Percentiles rank a stretch among this genome's conserved stretches.
These are phyloP conservation scores for Hymenochirus boettgeri DNA, from an alignment of 2,113 vertebrate genomes.

Conservation along the genomic window DNA sequence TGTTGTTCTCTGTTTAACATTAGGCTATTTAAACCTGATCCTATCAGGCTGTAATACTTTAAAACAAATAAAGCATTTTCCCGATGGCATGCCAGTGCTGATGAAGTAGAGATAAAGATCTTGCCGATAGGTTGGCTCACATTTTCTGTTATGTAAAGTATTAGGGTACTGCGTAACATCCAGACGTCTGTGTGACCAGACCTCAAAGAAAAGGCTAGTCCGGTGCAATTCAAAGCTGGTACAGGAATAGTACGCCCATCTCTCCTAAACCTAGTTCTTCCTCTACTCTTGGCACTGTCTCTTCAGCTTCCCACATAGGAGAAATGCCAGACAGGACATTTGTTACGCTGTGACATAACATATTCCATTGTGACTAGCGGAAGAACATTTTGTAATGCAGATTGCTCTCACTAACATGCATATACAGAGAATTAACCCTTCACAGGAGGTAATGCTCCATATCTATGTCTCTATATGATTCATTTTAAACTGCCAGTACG, in stretches of 20 bases:
- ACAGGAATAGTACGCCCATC: constrained; percentile 22
- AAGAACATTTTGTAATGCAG: constrained; percentile 29
- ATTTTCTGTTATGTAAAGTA: constrained; percentile 6
- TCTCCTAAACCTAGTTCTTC: constrained; percentile 27
- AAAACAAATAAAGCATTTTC: not conserved
- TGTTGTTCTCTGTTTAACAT: not conserved
- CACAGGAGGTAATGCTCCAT: not conserved
- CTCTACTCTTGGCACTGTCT: constrained; percentile 9
- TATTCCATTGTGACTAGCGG: not conserved
- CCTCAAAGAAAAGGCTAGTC: constrained; percentile 22
- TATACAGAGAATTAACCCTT: constrained; percentile 9
- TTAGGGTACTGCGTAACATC: not conserved
- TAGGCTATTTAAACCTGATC: not conserved
- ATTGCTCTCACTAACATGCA: not conserved
- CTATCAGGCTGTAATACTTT: not conserved
- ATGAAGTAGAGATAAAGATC: constrained; percentile 5
- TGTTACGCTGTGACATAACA: constrained; percentile 20
- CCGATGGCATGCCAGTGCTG: not conserved
- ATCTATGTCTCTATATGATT: too few relatives aligned
- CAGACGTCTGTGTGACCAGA: constrained; percentile 22
- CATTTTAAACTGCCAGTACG: too few relatives aligned
- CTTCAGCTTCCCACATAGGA: constrained; percentile 17
- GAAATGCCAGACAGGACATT: constrained; percentile 9
- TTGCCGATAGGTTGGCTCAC: constrained; percentile 3
- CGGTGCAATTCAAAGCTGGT: constrained; percentile 24